These are phyloP conservation scores for Calliopsis andreniformis DNA, from an alignment of 1,140 invertebrate species.

Conservation along the genomic window DNA sequence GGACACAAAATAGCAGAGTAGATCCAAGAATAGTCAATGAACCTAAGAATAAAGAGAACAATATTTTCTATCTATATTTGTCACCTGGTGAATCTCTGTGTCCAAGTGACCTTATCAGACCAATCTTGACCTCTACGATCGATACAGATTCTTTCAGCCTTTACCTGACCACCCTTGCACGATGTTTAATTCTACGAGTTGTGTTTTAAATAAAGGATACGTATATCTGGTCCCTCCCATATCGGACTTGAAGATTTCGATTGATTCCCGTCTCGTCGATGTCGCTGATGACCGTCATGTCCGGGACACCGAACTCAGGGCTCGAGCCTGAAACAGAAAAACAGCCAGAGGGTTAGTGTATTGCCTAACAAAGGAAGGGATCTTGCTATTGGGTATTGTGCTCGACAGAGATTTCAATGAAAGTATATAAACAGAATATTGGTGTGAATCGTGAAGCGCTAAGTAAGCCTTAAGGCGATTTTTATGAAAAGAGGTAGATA, in stretches of 20 bases:
- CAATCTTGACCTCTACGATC: neutral
- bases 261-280: constrained; percentile 96
- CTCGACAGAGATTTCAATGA: no score
- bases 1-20: no score
- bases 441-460: no score
- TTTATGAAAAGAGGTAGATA: no score
- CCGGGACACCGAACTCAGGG: constrained; percentile 87
- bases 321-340: constrained; percentile 82
- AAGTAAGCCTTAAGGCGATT: no score
- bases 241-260: constrained; percentile 92
- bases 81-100: neutral
- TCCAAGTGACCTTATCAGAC: neutral
- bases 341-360: neutral
- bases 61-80: constrained; percentile 1
- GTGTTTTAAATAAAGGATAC: constrained; percentile 89
- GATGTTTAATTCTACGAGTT: neutral
- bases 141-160: neutral
- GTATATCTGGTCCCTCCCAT: constrained; percentile 93
- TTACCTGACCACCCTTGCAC: neutral
- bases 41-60: neutral
- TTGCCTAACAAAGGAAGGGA: no score
- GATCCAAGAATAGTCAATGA: neutral
- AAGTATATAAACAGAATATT: no score
- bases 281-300: constrained; percentile 97
- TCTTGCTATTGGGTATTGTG: no score